These are phyloP conservation scores for Gyps fulvus DNA, from an alignment of 2,113 vertebrate species.

Conservation along the genomic window DNA sequence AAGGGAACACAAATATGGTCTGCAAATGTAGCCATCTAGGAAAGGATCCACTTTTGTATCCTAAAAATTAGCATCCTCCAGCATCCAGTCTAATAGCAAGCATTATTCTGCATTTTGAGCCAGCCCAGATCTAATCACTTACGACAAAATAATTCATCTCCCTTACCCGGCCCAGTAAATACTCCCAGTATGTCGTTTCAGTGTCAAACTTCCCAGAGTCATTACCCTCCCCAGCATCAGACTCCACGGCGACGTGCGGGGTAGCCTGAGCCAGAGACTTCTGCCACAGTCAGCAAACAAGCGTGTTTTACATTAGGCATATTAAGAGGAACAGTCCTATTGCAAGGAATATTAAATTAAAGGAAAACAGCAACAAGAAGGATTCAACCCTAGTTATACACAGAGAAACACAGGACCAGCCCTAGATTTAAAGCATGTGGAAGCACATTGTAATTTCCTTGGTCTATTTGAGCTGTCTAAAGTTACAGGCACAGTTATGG, in stretches of 20 bases:
- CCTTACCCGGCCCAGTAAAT: not conserved
- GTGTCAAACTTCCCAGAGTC: slow-evolving; percentile 8
- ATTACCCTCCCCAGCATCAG: slow-evolving; percentile 20
- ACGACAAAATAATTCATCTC: not conserved
- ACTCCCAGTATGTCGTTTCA: not conserved
- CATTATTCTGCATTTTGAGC: not conserved
- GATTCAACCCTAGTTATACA: not conserved
- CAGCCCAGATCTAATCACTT: not conserved
- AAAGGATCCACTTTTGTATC: slow-evolving; percentile 33
- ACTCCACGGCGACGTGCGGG: slow-evolving; percentile 39
- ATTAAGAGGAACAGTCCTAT: slow-evolving; percentile 1
- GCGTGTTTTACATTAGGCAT: slow-evolving; percentile 38
- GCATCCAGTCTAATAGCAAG: not conserved
- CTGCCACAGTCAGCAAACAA: slow-evolving; percentile 43
- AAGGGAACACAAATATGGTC: not conserved
- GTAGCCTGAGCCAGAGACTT: slow-evolving; percentile 39
- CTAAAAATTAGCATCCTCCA: not conserved
- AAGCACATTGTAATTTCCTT: not conserved
- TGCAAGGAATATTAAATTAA: slow-evolving; percentile 31
- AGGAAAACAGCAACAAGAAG: slow-evolving; percentile 1
- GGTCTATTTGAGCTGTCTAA: not conserved
- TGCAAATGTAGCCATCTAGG: not conserved
- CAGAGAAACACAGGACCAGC: not conserved
- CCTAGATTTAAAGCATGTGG: slow-evolving; percentile 1
- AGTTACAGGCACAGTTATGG: not conserved